Evolutionary conservation across 92 coral and sea anemone genomes (phyloP), one percentile per base, ranked within the genome.

Genomic region (Muricea muricata): DNA sequence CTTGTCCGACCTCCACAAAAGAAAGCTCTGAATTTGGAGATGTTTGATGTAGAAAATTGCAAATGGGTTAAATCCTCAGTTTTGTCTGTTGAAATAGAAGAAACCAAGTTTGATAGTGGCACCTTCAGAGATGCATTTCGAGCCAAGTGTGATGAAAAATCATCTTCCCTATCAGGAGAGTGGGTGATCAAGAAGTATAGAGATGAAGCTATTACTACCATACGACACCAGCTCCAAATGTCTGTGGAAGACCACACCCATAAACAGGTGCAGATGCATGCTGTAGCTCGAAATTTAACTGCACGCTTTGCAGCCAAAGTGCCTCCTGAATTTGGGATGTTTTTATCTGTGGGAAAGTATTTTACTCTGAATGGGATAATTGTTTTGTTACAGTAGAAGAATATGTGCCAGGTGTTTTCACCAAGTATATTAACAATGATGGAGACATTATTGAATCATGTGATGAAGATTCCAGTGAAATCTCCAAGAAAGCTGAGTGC

Each of bases 201-300:
- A 30, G 81, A 87, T 48, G 80, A 81, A 32, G 81, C 91, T 13
- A 25, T 78, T 14, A 30, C 58, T n/a, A 57, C 93, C 52, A 80
- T 92, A 42, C 74, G 48, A 15, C 74, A 87, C 40, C 61, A 34
- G 13, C 84, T 90, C 20, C 60, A 78, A 6, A 81, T 74, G 75
- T 8, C 87, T 26, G 39, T 86, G 12, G 89, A 92, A 66, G 85
- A 89, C 84, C 94, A 88, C 46, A 84, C 89, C 6, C 20, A 90
- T 4, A 91, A 88, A 54, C 94, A 80, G 42, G 91, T 91, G 1
- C 91, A 91, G 39, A 91, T 91, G 91, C 87, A 81, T 42, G 87
- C 87, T 8, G 90, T 80, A 21, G 91, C 91, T 0, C 69, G 91
- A 12, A 84, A 78, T 78, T 65, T 84, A 0, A 88, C 94, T 0